phyloP scores from a whole-genome alignment of 1,140 invertebrate genomes.

The Teleogryllus occipitalis region DNA sequence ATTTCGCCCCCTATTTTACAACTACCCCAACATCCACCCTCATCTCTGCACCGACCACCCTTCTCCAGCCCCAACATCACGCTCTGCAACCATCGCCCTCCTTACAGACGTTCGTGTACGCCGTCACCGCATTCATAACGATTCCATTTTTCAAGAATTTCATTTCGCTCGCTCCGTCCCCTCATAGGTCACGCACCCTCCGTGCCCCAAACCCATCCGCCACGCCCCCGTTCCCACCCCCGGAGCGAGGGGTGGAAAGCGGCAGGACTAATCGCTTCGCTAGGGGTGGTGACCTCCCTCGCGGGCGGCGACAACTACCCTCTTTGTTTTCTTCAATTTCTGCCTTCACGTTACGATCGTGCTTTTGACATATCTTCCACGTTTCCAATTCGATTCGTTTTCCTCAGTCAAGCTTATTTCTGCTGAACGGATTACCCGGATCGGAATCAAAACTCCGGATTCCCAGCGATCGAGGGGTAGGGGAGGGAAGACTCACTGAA shows the following conservation, averaged over 20 bases:
- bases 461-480: not conserved
- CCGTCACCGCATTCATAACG: not conserved
- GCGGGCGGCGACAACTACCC: not conserved
- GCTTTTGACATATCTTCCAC: not conserved
- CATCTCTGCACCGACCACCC: too few relatives aligned
- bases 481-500: too few relatives aligned
- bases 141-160: conserved; percentile 2
- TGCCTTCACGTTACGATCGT: not conserved
- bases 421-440: not conserved
- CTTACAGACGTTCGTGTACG: too few relatives aligned
- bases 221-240: too few relatives aligned
- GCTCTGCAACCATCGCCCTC: too few relatives aligned
- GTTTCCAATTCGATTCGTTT: not conserved
- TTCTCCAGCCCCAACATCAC: too few relatives aligned
- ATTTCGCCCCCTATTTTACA: too few relatives aligned
- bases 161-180: not conserved
- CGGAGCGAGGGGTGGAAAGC: too few relatives aligned
- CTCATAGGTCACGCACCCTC: not conserved
- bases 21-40: too few relatives aligned
- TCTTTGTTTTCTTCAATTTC: not conserved
- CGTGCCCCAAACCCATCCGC: not conserved
- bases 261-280: too few relatives aligned
- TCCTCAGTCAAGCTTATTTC: not conserved
- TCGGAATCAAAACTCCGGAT: not conserved
- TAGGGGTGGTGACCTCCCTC: too few relatives aligned